These are phyloP conservation scores for Neria commutata DNA, from an alignment of 2,888 invertebrate genomes.

Conservation along the genomic window DNA sequence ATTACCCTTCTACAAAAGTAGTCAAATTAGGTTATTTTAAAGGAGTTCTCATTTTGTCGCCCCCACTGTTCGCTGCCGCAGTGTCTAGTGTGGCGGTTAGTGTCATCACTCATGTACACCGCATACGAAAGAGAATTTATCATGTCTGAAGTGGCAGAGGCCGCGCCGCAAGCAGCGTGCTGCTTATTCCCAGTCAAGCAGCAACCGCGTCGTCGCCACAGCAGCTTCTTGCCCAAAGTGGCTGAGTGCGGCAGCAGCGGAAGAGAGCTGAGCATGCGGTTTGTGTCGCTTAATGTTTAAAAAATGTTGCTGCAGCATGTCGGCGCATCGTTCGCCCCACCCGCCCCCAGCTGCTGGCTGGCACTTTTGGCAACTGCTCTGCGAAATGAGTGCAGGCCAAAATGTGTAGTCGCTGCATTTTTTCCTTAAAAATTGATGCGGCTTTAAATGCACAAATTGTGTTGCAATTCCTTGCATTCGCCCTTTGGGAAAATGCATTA, in stretches of 20 bases:
- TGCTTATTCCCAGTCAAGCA: constrained; percentile 3
- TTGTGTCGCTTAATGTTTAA: constrained; percentile 3
- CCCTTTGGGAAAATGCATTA: too few species aligned
- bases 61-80: background rate
- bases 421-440: background rate
- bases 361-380: background rate
- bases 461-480: too few species aligned
- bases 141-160: constrained; percentile 47
- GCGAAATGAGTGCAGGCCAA: background rate
- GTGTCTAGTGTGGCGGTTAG: constrained; percentile 28
- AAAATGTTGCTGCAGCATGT: background rate
- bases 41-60: too few species aligned
- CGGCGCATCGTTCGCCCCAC: too few species aligned
- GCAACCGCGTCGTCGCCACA: too few species aligned
- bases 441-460: background rate
- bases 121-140: constrained; percentile 56
- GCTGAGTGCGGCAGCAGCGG: too few species aligned
- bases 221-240: too few species aligned
- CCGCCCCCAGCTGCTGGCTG: background rate
- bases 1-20: too few species aligned
- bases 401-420: background rate
- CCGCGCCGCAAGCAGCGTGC: constrained; percentile 1
- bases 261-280: constrained; percentile 13
- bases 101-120: constrained; percentile 56
- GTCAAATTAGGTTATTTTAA: too few species aligned